A percentile compares a stretch with the other conserved stretches of the same genome.
phyloP scores from a whole-genome alignment of 2,888 invertebrate genomes.

The Leucophora obtusa region DNA sequence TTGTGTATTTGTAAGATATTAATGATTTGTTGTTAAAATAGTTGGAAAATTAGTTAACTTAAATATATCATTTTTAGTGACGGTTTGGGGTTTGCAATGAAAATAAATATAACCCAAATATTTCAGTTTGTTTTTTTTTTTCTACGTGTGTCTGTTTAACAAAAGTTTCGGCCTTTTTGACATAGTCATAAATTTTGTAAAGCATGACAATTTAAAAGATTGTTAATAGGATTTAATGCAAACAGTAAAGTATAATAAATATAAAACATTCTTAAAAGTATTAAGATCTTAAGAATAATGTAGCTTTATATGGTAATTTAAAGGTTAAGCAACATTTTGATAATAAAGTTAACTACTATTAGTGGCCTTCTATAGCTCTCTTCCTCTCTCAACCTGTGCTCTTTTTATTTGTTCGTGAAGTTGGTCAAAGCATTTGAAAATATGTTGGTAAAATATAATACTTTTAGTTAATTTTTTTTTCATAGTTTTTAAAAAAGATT shows the following conservation, averaged over 20 bases:
- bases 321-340: background rate
- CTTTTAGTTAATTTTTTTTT: too few relatives aligned
- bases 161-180: conserved; percentile 51
- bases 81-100: conserved; percentile 20
- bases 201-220: conserved; percentile 33
- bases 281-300: background rate
- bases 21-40: conserved; percentile 54
- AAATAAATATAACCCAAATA: conserved; percentile 58
- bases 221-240: background rate
- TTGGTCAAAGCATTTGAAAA: too few relatives aligned
- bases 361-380: too few relatives aligned
- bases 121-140: conserved; percentile 51
- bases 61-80: conserved; percentile 57
- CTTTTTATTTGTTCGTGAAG: too few relatives aligned
- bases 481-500: too few relatives aligned
- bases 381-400: too few relatives aligned
- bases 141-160: conserved; percentile 20
- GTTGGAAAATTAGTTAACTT: conserved; percentile 53
- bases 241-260: too few relatives aligned
- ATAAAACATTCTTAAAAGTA: background rate
- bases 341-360: background rate
- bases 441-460: too few relatives aligned
- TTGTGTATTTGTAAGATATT: background rate
- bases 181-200: conserved; percentile 59
- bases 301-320: background rate